A percentile compares a stretch with the other conserved stretches of the same genome.
Evolutionary conservation across 2,888 invertebrate species (phyloP).

Genomic region (Epirrita christyi): DNA sequence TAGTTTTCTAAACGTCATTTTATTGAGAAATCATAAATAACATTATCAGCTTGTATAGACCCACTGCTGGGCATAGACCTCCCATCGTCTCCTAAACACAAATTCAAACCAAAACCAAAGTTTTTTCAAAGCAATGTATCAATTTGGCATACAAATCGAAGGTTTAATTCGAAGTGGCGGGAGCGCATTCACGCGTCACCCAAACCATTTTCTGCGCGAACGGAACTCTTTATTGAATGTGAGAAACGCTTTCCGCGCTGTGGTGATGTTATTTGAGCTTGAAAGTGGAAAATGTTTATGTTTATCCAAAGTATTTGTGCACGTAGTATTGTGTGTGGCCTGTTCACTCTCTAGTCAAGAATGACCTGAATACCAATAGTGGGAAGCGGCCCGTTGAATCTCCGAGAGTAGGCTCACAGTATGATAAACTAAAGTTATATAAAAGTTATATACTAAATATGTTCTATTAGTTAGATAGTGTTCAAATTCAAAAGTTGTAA

Average conservation of each 20-base stretch:
- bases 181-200: constrained; percentile 59
- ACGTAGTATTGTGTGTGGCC: no score
- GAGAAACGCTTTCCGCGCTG: constrained; percentile 48
- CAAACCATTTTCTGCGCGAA: constrained; percentile 75
- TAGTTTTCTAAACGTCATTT: no score
- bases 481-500: no score
- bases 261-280: neutral
- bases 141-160: constrained; percentile 27
- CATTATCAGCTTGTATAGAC: no score
- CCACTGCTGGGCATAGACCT: no score
- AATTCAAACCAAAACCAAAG: neutral
- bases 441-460: no score
- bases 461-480: no score
- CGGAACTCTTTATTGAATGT: constrained; percentile 72
- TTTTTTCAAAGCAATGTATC: constrained; percentile 8
- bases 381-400: no score
- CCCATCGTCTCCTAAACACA: neutral
- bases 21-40: no score
- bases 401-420: no score
- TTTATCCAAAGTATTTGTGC: neutral
- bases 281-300: constrained; percentile 1
- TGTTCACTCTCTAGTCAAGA: neutral
- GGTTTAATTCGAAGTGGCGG: constrained; percentile 34
- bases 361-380: neutral
- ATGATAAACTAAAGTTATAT: no score